Base-by-base conservation (phyloP, 2,113 vertebrate species). In the Noturus placidus region DNA sequence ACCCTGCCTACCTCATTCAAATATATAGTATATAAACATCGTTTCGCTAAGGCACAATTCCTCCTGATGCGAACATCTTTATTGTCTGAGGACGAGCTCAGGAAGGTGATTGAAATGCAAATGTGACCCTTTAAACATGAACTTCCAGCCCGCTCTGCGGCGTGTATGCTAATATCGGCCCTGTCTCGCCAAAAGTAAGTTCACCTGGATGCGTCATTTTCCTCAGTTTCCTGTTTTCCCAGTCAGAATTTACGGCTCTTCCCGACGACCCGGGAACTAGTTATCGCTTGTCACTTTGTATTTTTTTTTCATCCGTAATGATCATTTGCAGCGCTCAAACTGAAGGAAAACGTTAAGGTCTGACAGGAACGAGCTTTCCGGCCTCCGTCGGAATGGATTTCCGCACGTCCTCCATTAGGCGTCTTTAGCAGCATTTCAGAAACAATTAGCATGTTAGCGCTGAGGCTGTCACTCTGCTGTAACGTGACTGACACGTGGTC, bases 81-180 rank as follows among this genome's bases (percentile, higher is more conserved):
- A 63, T 88, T 19, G 17, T 42, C 33, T 22, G 50, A 50, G 14
- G 50, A 27, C 14, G 76, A 82, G 87, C 63, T 50, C 35, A 87
- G 79, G 52, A 46, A 25, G 72, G 86, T 83, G 80, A 91, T 91
- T 93, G 92, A 92, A 92, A 92, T 92, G 90, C 77, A 91, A 91
- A 93, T 92, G 89, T 72, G 81, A 67, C 67, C 80, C 77, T 78
- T 77, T 56, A 89, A 89, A 74, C 84, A 65, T 14, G 59, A 61
- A 6, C 86, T 78, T 69, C 59, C n/a, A 19, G n/a, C 35, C 65
- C 46, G 2, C 35, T 42, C 46, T 56, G 54, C 57, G 25, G 82
- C 42, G 54, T 9, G 52, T 79, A 83, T 88, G 81, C 65, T 81
- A 87, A 89, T 87, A 63, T 13, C 10, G 15, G 22, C 70, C 61